These are phyloP conservation scores for Triplophysa tibetana DNA, from an alignment of 2,113 vertebrate genomes.

Conservation along the genomic window DNA sequence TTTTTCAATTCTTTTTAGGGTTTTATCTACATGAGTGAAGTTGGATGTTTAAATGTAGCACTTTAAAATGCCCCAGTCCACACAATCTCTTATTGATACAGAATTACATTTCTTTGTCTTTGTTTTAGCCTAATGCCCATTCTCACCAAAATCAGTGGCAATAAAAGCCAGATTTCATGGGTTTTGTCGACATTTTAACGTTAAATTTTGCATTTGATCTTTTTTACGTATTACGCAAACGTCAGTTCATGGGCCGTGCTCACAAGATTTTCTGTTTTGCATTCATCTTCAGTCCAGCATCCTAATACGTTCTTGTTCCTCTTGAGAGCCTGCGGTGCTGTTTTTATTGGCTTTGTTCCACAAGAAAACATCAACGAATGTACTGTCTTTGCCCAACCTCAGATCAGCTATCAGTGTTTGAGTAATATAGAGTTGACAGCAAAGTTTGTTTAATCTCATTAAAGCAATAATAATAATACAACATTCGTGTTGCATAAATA, in stretches of 20 bases:
- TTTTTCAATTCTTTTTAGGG: background rate
- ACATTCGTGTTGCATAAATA: background rate
- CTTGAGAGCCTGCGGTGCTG: background rate
- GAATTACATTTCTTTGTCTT: too few species aligned
- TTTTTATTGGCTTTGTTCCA: background rate
- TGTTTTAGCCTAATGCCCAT: background rate
- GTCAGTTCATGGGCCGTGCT: too few species aligned
- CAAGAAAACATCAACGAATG: background rate
- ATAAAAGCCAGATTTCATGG: background rate
- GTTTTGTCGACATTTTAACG: background rate
- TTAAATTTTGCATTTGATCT: background rate
- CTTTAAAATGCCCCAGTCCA: background rate
- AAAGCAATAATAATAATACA: background rate
- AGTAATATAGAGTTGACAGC: too few species aligned
- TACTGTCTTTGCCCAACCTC: too few species aligned
- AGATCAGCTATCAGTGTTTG: background rate
- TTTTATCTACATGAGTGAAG: background rate
- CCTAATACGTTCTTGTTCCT: background rate
- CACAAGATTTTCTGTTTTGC: background rate
- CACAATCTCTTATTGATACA: background rate
- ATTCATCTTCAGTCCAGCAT: background rate
- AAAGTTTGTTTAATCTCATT: too few species aligned
- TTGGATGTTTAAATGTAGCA: conserved; percentile 32
- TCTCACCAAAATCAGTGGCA: background rate
- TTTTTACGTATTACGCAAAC: background rate